Base-by-base conservation (phyloP, 2,888 invertebrate species). In the Prionchulus punctatus region DNA sequence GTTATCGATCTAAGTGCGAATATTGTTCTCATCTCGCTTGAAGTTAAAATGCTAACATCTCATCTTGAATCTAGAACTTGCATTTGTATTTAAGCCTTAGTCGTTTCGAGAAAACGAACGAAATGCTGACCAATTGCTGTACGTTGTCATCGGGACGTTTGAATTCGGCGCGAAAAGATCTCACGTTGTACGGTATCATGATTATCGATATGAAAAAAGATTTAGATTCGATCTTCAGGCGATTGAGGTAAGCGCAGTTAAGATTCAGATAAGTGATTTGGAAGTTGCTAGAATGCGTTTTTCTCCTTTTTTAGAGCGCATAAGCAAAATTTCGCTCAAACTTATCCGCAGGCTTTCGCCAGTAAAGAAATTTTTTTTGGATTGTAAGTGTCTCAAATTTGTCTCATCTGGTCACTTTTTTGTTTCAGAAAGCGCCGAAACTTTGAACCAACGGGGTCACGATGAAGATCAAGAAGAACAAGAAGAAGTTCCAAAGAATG, bases 71-170 rank as follows among this genome's bases (percentile, higher is more conserved):
- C 36, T 36, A 36, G 12, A 36, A 18, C 7, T 36, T 49, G 56
- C 60, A 56, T 55, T 57, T 60, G 26, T 27, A 12, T 75, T 77
- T 1, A 69, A 90, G 90, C 87, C 72, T 96, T 28, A 86, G 88
- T 67, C 79, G 94, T 56, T 98, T 94, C 75, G 96, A 96, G 70
- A 96, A 96, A 73, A 96, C 96, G 0, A 98, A 96, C 69, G 96
- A 98, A 76, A 98, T 96, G 96, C 75, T 98, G 30, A 83, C 88
- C 12, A 96, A 94, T 72, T 94, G 94, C 71, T 92, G 92, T 72
- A 85, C 87, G 23, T 73, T 98, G n/a, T 89, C 92, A 1, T 82
- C 85, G 1, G 83, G 83, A 60, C 80, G 96, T 15, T 79, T 89
- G 55, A 85, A 88, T 67, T 81, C 81, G 25, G 89, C 91, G 0